phyloP scores from a whole-genome alignment of 2,888 invertebrate species.

The Ennomos quercinarius region DNA sequence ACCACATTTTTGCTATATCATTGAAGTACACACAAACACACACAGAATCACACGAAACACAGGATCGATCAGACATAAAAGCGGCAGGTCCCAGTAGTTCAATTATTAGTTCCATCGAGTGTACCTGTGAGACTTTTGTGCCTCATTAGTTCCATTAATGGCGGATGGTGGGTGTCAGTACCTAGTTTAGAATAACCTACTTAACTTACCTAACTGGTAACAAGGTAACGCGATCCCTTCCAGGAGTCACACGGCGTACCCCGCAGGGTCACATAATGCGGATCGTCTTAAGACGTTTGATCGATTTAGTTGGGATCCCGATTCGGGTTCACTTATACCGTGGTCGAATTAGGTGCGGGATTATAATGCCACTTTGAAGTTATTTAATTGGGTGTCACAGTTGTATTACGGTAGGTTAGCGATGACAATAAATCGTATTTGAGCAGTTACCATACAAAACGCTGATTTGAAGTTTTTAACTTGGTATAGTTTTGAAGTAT shows the following conservation, averaged over 20 bases:
- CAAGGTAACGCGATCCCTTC: constrained; percentile 32
- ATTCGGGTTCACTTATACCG: constrained; percentile 2
- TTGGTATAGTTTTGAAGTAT: no score
- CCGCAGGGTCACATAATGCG: constrained; percentile 46
- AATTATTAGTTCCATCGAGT: no score
- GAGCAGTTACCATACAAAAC: no score
- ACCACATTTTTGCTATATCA: no score
- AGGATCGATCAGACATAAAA: no score
- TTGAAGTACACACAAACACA: no score
- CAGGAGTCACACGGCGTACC: constrained; percentile 17
- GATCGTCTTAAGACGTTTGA: constrained; percentile 52
- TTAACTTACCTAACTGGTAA: constrained; percentile 11
- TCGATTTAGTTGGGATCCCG: constrained; percentile 42
- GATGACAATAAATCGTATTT: no score
- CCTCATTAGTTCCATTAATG: no score
- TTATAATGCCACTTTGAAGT: constrained; percentile 15
- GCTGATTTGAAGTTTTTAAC: no score
- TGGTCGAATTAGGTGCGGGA: constrained; percentile 15
- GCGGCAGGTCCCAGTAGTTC: no score
- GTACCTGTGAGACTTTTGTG: no score
- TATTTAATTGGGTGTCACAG: constrained; percentile 15
- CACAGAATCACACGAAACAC: no score
- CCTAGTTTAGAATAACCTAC: constrained; percentile 5
- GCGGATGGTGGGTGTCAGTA: background rate
- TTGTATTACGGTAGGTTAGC: background rate